Base-by-base conservation (phyloP, 2,797 vertebrate genomes). In the Tenualosa thibaudeaui region DNA sequence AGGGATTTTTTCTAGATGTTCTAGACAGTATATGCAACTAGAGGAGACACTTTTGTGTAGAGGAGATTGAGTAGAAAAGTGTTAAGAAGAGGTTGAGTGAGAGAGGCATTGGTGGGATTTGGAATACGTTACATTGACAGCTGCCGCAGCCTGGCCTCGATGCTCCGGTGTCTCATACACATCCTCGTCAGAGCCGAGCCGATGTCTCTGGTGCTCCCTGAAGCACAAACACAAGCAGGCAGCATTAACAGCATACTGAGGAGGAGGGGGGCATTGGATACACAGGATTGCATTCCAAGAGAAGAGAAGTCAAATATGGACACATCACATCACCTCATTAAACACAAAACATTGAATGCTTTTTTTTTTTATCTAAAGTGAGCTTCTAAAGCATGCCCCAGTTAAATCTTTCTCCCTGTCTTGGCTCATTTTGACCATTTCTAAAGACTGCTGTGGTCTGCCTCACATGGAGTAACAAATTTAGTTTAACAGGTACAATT, bases 81-180 rank as follows among this genome's bases (percentile, higher is more conserved):
- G 50, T 51, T 51, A 7, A 51, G 50, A 51, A 12, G 50, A 10
- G 50, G 50, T 12, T 3, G 58, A 58, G 4, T 58, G 54, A 58
- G 56, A 58, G 56, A 49, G 46, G 7, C 6, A 58, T n/a, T 1
- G 22, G 58, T 62, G 6, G 58, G n/a, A 24, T 62, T n/a, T 56
- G 81, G 24, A 8, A 22, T 58, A 84, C 0, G 93, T 95, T 94
- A 97, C 96, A 88, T 92, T 26, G 96, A 96, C 87, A 97, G 96
- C 83, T 95, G 94, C 58, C 94, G 95, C 86, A 97, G 94, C 88
- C 96, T 95, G 46, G 95, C 91, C 87, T 97, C 96, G 31, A 97
- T 96, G 92, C 96, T 95, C 85, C 95, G 93, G 90, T 97, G 96
- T 88, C 96, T 94, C 95, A 97, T 94, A 83, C 96, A 97, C 96